Evolutionary conservation across 2,113 vertebrate genomes (phyloP).

Genomic region (Camelus dromedarius): DNA sequence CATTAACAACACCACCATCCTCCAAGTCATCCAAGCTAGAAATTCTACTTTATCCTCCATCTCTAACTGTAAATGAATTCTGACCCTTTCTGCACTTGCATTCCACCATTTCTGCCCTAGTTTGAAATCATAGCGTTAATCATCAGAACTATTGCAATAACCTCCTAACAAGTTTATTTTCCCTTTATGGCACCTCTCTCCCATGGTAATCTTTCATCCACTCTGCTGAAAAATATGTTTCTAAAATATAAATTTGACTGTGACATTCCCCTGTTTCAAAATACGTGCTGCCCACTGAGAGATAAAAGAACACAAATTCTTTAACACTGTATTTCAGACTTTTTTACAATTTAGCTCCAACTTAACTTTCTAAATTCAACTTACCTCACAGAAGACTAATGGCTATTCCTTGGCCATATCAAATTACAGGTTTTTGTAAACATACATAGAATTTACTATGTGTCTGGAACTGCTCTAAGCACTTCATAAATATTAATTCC

Average conservation of each 20-base stretch:
- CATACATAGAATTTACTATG: background rate
- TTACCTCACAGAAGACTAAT: background rate
- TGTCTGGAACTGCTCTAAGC: background rate
- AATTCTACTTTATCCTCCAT: background rate
- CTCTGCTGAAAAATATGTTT: background rate
- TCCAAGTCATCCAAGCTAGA: background rate
- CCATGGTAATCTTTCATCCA: background rate
- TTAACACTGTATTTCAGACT: background rate
- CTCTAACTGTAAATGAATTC: background rate
- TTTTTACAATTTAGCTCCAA: background rate
- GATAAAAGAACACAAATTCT: conserved; percentile 23
- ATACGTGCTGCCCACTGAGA: background rate
- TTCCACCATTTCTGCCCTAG: background rate
- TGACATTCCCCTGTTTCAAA: background rate
- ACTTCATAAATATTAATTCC: background rate
- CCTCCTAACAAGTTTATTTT: background rate
- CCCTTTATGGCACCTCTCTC: background rate
- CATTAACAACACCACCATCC: background rate
- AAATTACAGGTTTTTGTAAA: background rate
- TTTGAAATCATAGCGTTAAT: background rate
- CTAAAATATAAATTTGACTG: background rate
- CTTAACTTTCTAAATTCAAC: background rate
- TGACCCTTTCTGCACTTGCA: background rate
- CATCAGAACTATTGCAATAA: background rate
- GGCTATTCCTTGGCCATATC: background rate